Conservation (phyloP, 2,888 invertebrate species). For the Amphipoea oculea region DNA sequence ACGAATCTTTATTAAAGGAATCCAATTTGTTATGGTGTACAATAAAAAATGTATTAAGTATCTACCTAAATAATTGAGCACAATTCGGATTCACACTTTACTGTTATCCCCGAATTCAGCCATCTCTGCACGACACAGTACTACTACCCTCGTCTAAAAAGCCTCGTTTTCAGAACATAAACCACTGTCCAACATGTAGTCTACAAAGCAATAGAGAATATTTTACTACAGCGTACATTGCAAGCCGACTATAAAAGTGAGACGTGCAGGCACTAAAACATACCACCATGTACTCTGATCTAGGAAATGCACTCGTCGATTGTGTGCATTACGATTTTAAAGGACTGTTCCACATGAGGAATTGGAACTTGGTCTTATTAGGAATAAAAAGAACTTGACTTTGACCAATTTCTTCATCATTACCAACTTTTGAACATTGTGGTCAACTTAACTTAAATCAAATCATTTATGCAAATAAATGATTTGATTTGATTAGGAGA, state of each 20-base stretch:
- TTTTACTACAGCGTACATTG: slow-evolving; percentile 52
- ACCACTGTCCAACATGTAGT: slow-evolving; percentile 25
- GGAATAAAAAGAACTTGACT: background rate
- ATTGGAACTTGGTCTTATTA: background rate
- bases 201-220: slow-evolving; percentile 43
- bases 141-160: background rate
- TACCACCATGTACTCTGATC: slow-evolving; percentile 37
- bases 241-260: slow-evolving; percentile 52
- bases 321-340: slow-evolving; percentile 44
- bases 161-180: slow-evolving; percentile 29
- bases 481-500: too few relatives aligned
- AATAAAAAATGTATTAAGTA: background rate
- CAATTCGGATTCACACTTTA: background rate
- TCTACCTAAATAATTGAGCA: background rate
- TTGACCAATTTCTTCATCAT: too few relatives aligned
- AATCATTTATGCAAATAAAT: too few relatives aligned
- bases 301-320: slow-evolving; percentile 31
- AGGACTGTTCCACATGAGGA: background rate
- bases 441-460: too few relatives aligned
- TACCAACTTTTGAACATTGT: background rate
- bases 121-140: background rate
- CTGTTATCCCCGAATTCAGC: background rate
- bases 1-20: background rate
- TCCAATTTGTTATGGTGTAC: background rate
- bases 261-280: slow-evolving; percentile 58